A percentile compares a stretch with the other conserved stretches of the same genome.
These are phyloP conservation scores for Carpatolechia fugitivella DNA, from an alignment of 2,888 invertebrate genomes.

Conservation along the genomic window DNA sequence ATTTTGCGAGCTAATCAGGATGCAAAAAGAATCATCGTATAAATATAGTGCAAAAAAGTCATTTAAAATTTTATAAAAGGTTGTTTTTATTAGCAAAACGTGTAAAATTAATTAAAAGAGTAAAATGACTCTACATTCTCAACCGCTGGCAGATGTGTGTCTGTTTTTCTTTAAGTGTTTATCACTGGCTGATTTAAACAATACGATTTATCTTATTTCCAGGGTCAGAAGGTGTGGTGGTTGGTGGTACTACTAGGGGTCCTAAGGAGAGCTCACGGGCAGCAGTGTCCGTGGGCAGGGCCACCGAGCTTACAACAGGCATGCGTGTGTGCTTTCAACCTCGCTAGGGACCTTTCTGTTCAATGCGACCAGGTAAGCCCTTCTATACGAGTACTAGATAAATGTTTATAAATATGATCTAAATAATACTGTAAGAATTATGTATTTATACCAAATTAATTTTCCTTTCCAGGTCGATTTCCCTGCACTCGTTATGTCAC, in stretches of 20 bases:
- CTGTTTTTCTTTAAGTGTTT: too few relatives aligned
- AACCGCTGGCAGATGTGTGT: too few relatives aligned
- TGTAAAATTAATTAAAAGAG: too few relatives aligned
- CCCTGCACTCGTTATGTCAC: conserved; percentile 83
- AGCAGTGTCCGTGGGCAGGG: conserved; percentile 93
- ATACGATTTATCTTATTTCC: not conserved
- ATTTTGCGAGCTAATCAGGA: not conserved
- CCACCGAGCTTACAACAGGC: conserved; percentile 87
- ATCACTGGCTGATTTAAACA: too few relatives aligned
- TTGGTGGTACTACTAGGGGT: conserved; percentile 36
- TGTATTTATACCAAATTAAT: too few relatives aligned
- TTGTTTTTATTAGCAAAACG: too few relatives aligned
- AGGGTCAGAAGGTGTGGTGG: conserved; percentile 37
- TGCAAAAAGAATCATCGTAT: not conserved
- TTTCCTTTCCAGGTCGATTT: conserved; percentile 83
- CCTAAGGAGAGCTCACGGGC: conserved; percentile 65
- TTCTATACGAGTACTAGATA: too few relatives aligned
- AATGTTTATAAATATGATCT: too few relatives aligned
- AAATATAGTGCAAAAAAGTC: too few relatives aligned
- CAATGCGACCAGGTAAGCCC: conserved; percentile 89
- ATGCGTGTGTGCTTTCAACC: conserved; percentile 93
- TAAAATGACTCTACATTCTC: too few relatives aligned
- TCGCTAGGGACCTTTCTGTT: conserved; percentile 90
- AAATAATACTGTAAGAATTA: too few relatives aligned
- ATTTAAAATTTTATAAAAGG: too few relatives aligned